phyloP scores from a whole-genome alignment of 2,113 vertebrate species.

The Sinocyclocheilus anophthalmus region DNA sequence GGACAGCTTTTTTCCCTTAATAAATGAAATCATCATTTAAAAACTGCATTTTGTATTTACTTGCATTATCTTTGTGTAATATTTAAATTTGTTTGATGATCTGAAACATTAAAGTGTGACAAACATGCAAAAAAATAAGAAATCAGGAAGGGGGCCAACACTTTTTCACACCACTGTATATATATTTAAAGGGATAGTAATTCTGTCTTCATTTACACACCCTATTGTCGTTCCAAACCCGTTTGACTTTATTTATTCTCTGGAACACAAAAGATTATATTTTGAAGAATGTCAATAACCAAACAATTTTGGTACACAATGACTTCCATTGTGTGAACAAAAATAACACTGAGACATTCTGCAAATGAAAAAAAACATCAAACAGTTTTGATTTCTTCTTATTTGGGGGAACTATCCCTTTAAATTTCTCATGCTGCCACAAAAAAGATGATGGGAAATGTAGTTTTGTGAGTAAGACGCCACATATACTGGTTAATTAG shows the following conservation, averaged over 20 bases:
- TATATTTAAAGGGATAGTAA: neutral
- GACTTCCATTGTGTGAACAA: neutral
- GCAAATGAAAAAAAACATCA: too few species aligned
- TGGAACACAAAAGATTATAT: neutral
- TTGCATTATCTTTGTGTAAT: too few species aligned
- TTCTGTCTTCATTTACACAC: neutral
- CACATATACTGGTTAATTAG: neutral
- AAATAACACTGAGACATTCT: neutral
- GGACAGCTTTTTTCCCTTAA: too few species aligned
- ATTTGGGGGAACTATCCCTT: neutral
- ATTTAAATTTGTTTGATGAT: too few species aligned
- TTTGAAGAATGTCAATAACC: neutral
- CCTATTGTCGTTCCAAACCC: neutral
- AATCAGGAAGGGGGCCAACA: too few species aligned
- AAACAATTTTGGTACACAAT: neutral
- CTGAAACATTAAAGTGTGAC: too few species aligned
- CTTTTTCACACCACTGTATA: too few species aligned
- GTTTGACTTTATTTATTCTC: neutral
- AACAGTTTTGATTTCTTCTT: too few species aligned
- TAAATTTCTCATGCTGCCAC: neutral
- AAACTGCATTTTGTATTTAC: too few species aligned
- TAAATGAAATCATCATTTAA: too few species aligned
- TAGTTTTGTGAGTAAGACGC: neutral
- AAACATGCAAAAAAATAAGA: too few species aligned
- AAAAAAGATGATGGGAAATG: conserved; percentile 2